Evolutionary conservation across 2,797 vertebrate species (phyloP).

Genomic region (Phataginus tricuspis): DNA sequence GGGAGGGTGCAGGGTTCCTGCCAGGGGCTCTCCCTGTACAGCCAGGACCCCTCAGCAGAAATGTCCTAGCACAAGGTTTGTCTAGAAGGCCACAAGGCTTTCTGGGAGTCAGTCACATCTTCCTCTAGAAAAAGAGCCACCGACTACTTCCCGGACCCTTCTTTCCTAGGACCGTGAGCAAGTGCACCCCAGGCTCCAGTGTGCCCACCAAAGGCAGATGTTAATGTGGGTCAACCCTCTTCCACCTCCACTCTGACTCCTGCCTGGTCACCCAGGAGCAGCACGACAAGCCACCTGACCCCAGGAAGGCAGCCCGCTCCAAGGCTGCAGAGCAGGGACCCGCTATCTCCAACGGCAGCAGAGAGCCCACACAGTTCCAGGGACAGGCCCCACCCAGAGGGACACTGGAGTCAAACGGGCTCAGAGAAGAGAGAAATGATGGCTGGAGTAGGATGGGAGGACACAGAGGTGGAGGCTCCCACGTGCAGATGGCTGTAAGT

Average conservation of each 20-base stretch:
- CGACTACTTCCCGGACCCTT: neutral
- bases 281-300: neutral
- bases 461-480: neutral
- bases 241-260: neutral
- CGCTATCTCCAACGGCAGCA: neutral
- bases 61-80: neutral
- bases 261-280: neutral
- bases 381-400: neutral
- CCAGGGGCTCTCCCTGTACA: neutral
- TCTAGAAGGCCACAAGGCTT: neutral
- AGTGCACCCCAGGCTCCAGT: neutral
- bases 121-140: neutral
- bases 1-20: neutral
- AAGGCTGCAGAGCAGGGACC: neutral
- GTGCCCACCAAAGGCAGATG: neutral
- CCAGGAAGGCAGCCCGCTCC: neutral
- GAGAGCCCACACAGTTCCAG: neutral
- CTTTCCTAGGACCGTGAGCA: neutral
- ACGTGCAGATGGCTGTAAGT: neutral
- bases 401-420: neutral
- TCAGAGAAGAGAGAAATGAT: neutral
- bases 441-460: neutral
- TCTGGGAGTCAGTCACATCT: neutral
- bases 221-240: neutral
- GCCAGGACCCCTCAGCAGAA: neutral